phyloP scores from a whole-genome alignment of 2,888 invertebrate species.

The Psylliodes chrysocephalus region DNA sequence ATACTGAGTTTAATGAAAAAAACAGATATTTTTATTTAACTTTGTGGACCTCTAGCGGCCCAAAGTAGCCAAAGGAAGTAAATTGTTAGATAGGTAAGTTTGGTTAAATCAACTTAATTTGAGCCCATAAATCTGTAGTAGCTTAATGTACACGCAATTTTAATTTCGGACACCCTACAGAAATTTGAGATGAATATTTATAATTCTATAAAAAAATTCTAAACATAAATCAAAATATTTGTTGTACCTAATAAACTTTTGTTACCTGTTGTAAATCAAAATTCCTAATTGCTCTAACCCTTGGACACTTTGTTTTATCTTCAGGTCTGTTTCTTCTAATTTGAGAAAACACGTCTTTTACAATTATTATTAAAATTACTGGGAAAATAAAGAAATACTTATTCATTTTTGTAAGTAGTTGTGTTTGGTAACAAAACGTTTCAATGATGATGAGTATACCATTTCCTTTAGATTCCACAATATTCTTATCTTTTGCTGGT shows the following conservation, averaged over 20 bases:
- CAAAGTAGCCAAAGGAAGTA: too few species aligned
- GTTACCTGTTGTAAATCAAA: conserved; percentile 81
- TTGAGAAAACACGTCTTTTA: conserved; percentile 9
- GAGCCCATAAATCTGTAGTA: too few species aligned
- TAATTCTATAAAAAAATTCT: conserved; percentile 6
- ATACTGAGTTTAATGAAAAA: too few species aligned
- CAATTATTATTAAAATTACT: conserved; percentile 11
- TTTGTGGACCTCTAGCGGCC: too few species aligned
- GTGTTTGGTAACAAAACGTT: neutral
- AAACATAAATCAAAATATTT: conserved; percentile 24
- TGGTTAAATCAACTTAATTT: too few species aligned
- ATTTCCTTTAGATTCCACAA: conserved; percentile 21
- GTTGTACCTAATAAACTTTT: too few species aligned
- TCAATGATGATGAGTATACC: neutral
- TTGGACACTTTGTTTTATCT: conserved; percentile 77
- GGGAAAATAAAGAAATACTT: conserved; percentile 22
- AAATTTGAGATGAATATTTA: neutral
- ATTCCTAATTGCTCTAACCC: conserved; percentile 82
- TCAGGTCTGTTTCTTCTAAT: conserved; percentile 64
- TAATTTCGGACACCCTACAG: too few species aligned
- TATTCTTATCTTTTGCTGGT: conserved; percentile 26
- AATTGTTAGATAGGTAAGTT: too few species aligned
- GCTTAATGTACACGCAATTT: too few species aligned
- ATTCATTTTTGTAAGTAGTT: conserved; percentile 30
- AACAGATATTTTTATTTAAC: too few species aligned